A percentile compares a stretch with the other conserved stretches of the same genome.
These are phyloP conservation scores for Akabosia matsudoensis DNA, from an alignment of 1,140 invertebrate genomes.

Conservation along the genomic window DNA sequence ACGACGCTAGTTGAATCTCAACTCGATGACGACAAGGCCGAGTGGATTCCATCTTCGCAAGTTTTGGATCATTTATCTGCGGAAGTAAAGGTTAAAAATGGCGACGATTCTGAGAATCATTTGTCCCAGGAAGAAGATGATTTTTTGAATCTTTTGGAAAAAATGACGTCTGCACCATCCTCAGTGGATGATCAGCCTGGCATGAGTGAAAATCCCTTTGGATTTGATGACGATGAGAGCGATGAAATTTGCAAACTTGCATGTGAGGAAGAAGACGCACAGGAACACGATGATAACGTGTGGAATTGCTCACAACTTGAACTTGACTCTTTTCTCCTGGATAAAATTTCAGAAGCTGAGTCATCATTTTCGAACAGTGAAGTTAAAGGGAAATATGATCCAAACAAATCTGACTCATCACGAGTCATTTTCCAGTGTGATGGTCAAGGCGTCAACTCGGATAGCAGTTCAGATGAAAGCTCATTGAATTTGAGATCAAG, in stretches of 20 bases:
- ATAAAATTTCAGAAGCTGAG: constrained; percentile 6
- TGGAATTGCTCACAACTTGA: not conserved
- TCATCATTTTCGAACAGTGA: not conserved
- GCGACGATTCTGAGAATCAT: not conserved
- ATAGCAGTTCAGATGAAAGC: not conserved
- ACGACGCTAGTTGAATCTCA: too few relatives aligned
- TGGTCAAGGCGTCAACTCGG: not conserved
- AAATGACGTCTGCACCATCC: not conserved
- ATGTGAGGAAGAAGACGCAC: not conserved
- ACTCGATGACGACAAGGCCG: too few relatives aligned
- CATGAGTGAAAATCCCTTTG: not conserved
- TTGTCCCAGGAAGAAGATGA: constrained; percentile 1
- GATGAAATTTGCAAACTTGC: not conserved
- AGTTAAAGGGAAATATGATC: not conserved
- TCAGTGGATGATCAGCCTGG: not conserved
- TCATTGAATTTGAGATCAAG: not conserved
- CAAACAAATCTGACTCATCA: not conserved
- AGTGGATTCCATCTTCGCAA: not conserved
- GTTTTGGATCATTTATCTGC: not conserved
- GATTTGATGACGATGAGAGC: too few relatives aligned
- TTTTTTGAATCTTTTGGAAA: not conserved
- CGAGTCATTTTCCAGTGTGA: not conserved
- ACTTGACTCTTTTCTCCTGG: not conserved
- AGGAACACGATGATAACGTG: not conserved
- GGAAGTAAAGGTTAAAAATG: not conserved